phyloP scores from a whole-genome alignment of 92 coral and sea anemone genomes.

The Palythoa caribaeorum region DNA sequence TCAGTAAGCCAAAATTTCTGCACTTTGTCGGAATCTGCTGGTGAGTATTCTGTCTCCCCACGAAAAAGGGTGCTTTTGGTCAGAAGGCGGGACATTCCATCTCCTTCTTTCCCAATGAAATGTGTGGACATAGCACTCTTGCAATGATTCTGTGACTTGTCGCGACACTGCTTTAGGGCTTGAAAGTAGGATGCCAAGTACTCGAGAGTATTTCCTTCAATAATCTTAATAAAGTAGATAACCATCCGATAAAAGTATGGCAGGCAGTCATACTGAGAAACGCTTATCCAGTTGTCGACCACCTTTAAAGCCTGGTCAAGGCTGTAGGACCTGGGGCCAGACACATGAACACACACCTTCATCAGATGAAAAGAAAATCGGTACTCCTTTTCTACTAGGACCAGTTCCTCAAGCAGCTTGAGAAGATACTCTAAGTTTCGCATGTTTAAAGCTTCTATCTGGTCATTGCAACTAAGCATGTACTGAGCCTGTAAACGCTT shows the following conservation, averaged over 20 bases:
- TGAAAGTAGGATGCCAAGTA: slow-evolving; percentile 49
- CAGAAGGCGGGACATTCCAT: slow-evolving; percentile 83
- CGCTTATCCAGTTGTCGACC: slow-evolving; percentile 70
- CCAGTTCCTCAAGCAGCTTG: slow-evolving; percentile 74
- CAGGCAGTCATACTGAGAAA: slow-evolving; percentile 57
- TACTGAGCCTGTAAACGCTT: slow-evolving; percentile 82
- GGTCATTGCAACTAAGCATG: slow-evolving; percentile 62
- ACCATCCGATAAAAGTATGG: slow-evolving; percentile 83
- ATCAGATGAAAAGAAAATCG: slow-evolving; percentile 71
- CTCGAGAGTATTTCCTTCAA: slow-evolving; percentile 72
- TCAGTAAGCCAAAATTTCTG: slow-evolving; percentile 61
- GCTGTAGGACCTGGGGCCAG: slow-evolving; percentile 70
- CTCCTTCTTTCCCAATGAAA: slow-evolving; percentile 73
- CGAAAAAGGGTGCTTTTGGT: slow-evolving; percentile 67
- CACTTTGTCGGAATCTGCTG: slow-evolving; percentile 55
- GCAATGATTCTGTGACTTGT: slow-evolving; percentile 79
- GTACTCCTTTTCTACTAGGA: slow-evolving; percentile 55
- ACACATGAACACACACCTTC: slow-evolving; percentile 72
- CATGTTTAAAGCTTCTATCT: slow-evolving; percentile 52
- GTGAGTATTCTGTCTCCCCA: slow-evolving; percentile 70
- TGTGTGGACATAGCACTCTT: slow-evolving; percentile 66
- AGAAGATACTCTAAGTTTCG: slow-evolving; percentile 61
- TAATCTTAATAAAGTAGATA: slow-evolving; percentile 72
- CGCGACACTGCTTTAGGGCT: slow-evolving; percentile 60
- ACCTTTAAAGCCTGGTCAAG: slow-evolving; percentile 77